phyloP scores from a whole-genome alignment of 2,113 vertebrate genomes.

The Psammodynastes pulverulentus region DNA sequence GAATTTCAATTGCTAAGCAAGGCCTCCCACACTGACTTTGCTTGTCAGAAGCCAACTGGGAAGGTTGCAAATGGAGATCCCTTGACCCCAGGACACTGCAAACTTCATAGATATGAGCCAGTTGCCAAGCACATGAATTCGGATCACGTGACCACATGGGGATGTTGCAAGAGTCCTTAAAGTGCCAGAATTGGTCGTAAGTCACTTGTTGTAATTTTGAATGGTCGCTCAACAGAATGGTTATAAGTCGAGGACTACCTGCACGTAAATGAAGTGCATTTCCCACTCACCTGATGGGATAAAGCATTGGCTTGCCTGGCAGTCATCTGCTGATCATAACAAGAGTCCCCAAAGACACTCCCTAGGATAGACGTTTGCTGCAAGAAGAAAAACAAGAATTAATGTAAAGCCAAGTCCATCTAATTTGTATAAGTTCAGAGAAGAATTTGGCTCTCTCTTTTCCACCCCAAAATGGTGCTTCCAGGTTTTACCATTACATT shows the following conservation, averaged over 20 bases:
- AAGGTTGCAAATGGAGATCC: too few relatives aligned
- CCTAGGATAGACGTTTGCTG: slow-evolving; percentile 92
- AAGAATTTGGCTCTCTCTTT: not conserved
- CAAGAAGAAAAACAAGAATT: slow-evolving; percentile 56
- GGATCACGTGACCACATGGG: not conserved
- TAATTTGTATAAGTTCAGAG: not conserved
- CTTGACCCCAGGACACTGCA: too few relatives aligned
- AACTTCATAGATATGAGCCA: too few relatives aligned
- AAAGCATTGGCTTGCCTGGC: slow-evolving; percentile 94
- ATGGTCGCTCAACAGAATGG: not conserved
- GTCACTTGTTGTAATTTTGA: not conserved
- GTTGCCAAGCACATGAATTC: not conserved
- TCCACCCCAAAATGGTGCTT: not conserved
- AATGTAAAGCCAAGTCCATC: not conserved
- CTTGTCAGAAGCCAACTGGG: too few relatives aligned
- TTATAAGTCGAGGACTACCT: not conserved
- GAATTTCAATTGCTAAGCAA: not conserved
- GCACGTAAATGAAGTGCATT: not conserved
- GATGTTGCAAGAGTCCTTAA: too few relatives aligned
- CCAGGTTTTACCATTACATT: not conserved
- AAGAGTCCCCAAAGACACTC: slow-evolving; percentile 94
- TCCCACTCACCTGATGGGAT: slow-evolving; percentile 89
- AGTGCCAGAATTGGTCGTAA: not conserved
- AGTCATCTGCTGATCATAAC: slow-evolving; percentile 96
- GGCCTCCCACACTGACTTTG: too few relatives aligned